Base-by-base conservation (phyloP, 2,113 vertebrate genomes). In the Delphinapterus leucas region DNA sequence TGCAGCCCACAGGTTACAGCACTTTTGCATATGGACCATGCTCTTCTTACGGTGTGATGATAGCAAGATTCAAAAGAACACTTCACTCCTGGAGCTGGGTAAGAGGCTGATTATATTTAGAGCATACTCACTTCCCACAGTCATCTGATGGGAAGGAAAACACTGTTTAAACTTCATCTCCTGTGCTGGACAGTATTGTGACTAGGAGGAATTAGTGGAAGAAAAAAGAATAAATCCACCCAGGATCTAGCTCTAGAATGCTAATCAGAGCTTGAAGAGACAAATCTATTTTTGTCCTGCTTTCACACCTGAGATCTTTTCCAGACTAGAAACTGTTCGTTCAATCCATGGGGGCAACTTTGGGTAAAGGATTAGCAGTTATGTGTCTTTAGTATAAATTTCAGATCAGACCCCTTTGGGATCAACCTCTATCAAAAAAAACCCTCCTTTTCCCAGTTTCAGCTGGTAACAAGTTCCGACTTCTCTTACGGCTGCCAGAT, bases 41-140 rank as follows among this genome's bases (percentile, higher is more conserved):
- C 36, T 90, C 47, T 70, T 36, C 58, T 60, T 74, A n/a, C 26
- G 41, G 60, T 81, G 28, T 61, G 61, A 91, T 18, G 68, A 68
- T 17, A 67, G 65, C 23, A 26, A 70, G 44, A 63, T 88, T 88
- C 88, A 86, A 83, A 87, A 70, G 61, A 93, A 82, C 26, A 26
- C 38, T 93, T 65, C 65, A 53, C 26, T 49, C n/a, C 61, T 91
- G 38, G 47, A 38, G 25, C 41, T 87, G 31, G 41, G 41, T 81
- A 77, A 93, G 49, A 33, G 65, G 25, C 65, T 93, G 90, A 71
- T 95, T 96, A 92, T 81, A 71, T 93, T 79, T 79, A 73, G 44
- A 94, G 61, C 58, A 61, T 60, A 58, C 55, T 81, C 53, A 65
- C 38, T 76, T 83, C 53, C 82, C 68, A 89, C 61, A 88, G 0